Percentiles rank a stretch among this genome's conserved stretches.
Evolutionary conservation across 2,888 invertebrate species (phyloP).

Genomic region (Lysandra coridon): DNA sequence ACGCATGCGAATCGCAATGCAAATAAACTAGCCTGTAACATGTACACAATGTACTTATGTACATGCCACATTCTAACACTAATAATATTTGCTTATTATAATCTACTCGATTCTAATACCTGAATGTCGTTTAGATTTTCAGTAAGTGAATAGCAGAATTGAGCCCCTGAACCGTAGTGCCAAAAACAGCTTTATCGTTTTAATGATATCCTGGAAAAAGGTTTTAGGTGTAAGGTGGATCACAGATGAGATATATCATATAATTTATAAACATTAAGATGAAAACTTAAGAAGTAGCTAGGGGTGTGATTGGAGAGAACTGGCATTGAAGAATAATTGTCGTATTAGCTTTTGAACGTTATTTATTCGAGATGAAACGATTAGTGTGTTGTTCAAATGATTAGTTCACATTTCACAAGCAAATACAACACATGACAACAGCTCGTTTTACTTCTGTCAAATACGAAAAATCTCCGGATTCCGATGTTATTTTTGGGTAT

Average conservation of each 20-base stretch:
- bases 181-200: no score
- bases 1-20: conserved; percentile 17
- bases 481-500: background rate
- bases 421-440: background rate
- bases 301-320: no score
- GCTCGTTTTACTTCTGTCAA: background rate
- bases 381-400: background rate
- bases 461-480: background rate
- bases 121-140: no score
- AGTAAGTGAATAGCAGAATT: no score
- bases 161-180: no score
- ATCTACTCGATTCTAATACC: background rate
- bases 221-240: no score
- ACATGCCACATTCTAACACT: background rate
- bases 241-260: no score
- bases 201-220: no score
- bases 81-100: background rate
- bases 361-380: background rate
- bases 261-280: no score
- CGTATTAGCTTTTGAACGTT: background rate
- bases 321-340: background rate
- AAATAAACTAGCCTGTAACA: background rate
- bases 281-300: no score
- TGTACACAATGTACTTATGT: background rate
- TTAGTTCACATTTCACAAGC: background rate